Base-by-base conservation (phyloP, 2,113 vertebrate species). In the Gavialis gangeticus region DNA sequence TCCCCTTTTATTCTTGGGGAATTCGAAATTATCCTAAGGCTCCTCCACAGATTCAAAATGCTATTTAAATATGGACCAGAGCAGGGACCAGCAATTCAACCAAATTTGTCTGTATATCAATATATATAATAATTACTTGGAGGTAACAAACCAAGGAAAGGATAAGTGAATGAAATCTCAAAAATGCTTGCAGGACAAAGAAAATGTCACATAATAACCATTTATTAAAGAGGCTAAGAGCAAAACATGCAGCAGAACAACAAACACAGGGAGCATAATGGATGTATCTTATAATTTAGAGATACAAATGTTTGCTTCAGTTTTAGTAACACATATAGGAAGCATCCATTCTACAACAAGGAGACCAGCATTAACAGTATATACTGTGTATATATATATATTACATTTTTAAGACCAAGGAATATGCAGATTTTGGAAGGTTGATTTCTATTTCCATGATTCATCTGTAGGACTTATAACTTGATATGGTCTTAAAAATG, bases 391-490 rank as follows among this genome's bases (percentile, higher is more conserved):
- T 2, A 1, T 21, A 46, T 14, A 46, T 46, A 9, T 46, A 9
- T 46, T 46, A 46, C 28, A 75, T 46, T 67, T 67, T 85, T 87
- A 84, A 80, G 27, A n/a, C 69, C 24, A 82, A 59, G 64, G 86
- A 16, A 34, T 88, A 84, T 16, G 10, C 56, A 62, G 69, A 89
- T 6, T 0, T 11, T 87, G 81, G 89, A 88, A 86, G 15, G 18
- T 77, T 76, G 78, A 89, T 82, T 88, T 89, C 67, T 75, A 75
- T 55, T 71, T 92, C 91, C 86, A 46, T 56, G 64, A 58, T 73
- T 82, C 25, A 9, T 91, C 89, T 81, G 85, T 37, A 92, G 37
- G 60, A 76, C 12, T 24, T 63, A n/a, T 10, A 73, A n/a, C 0
- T 1, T 89, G 67, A 75, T 80, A 63, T 84, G 80, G 57, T 81